Conservation (phyloP, 2,113 vertebrate species). For the Hemicordylus capensis region DNA sequence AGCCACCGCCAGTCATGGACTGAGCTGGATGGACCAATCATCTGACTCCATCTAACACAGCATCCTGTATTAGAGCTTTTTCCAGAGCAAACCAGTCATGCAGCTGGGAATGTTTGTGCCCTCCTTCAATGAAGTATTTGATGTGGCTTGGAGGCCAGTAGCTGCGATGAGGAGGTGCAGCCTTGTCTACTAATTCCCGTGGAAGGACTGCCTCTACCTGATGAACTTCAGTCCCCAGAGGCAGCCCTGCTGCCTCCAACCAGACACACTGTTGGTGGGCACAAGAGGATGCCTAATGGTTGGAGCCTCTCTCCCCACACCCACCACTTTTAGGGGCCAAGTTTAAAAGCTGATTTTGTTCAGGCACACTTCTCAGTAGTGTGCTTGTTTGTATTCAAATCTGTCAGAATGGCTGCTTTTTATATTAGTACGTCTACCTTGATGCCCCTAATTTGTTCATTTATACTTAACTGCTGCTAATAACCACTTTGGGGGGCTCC, state of each 20-base stretch:
- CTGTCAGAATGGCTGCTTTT: background rate
- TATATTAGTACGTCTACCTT: background rate
- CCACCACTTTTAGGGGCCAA: background rate
- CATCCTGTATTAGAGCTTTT: background rate
- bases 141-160: background rate
- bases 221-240: background rate
- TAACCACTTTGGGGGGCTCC: background rate
- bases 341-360: background rate
- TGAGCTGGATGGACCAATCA: too few species aligned
- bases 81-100: background rate
- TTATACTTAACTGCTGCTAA: background rate
- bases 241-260: too few species aligned
- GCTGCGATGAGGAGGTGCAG: background rate
- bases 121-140: background rate
- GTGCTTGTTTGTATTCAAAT: background rate
- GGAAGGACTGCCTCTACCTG: background rate
- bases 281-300: background rate
- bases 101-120: background rate
- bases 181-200: background rate
- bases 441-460: background rate
- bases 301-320: background rate
- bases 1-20: too few species aligned
- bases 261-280: background rate
- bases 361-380: too few species aligned
- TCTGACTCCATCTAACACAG: too few species aligned